phyloP scores from a whole-genome alignment of 2,113 vertebrate species.

The Leptobrachium ailaonicum region DNA sequence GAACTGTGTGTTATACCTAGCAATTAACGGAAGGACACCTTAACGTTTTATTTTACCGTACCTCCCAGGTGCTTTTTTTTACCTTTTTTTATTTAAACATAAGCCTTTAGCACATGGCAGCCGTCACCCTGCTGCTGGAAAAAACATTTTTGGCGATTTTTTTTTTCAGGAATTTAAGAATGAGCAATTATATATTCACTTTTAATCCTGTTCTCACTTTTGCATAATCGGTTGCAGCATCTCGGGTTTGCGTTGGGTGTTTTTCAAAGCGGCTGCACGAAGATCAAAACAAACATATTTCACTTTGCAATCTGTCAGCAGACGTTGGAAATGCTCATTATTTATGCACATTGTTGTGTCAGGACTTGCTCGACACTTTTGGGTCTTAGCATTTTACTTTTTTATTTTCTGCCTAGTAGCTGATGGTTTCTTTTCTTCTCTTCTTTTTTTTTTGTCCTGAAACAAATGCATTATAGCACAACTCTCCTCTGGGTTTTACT shows the following conservation, averaged over 20 bases:
- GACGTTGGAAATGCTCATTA: constrained; percentile 9
- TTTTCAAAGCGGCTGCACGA: neutral
- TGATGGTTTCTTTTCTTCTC: too few relatives aligned
- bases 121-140: neutral
- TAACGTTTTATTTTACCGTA: neutral
- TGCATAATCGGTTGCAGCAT: neutral
- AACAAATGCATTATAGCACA: too few relatives aligned
- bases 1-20: neutral
- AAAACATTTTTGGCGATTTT: too few relatives aligned
- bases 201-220: neutral
- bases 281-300: constrained; percentile 6
- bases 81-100: neutral
- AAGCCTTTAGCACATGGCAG: neutral
- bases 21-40: neutral
- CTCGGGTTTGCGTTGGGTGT: neutral
- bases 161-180: neutral
- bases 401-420: too few relatives aligned
- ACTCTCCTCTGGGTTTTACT: too few relatives aligned
- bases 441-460: too few relatives aligned
- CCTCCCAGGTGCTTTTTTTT: neutral
- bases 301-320: constrained; percentile 6
- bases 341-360: constrained; percentile 12
- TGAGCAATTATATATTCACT: neutral
- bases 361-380: constrained; percentile 1
- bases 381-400: neutral